These are phyloP conservation scores for Pseudobourletiella spinata DNA, from an alignment of 1,140 invertebrate genomes.

Conservation along the genomic window DNA sequence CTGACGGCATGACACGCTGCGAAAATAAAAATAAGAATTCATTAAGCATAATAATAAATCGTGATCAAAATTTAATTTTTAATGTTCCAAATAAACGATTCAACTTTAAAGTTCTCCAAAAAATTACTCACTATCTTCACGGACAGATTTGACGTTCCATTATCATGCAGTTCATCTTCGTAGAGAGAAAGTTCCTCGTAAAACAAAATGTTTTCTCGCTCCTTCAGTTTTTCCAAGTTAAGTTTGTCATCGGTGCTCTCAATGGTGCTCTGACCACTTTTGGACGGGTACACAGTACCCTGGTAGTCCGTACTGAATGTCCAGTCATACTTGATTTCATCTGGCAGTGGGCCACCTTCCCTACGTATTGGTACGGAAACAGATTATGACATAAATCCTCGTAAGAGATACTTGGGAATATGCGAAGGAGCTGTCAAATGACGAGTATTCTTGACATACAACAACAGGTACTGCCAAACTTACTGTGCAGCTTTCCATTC, in stretches of 20 bases:
- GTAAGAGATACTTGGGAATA: too few relatives aligned
- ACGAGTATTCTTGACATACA: too few relatives aligned
- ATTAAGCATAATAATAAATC: too few relatives aligned
- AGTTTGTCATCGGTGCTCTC: conserved; percentile 54
- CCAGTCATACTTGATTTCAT: conserved; percentile 91
- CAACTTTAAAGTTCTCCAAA: too few relatives aligned
- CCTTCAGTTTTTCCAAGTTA: conserved; percentile 80
- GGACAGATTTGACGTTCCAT: conserved; percentile 80
- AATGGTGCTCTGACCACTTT: conserved; percentile 44
- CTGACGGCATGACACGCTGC: conserved; percentile 88
- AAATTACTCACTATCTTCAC: conserved; percentile 81
- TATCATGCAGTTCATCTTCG: conserved; percentile 98
- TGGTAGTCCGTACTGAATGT: conserved; percentile 91
- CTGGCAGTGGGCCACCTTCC: conserved; percentile 46
- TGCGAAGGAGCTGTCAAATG: too few relatives aligned
- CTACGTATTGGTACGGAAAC: neutral
- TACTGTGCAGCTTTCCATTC: conserved; percentile 77
- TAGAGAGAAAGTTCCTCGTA: conserved; percentile 89
- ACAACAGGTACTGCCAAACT: too few relatives aligned
- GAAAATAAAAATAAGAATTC: conserved; percentile 39
- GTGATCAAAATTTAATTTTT: too few relatives aligned
- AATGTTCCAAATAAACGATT: too few relatives aligned
- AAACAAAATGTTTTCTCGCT: conserved; percentile 85
- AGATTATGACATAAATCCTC: neutral
- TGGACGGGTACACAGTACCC: conserved; percentile 61